These are phyloP conservation scores for Hippopotamus amphibius DNA, from an alignment of 2,113 vertebrate species.

Conservation along the genomic window DNA sequence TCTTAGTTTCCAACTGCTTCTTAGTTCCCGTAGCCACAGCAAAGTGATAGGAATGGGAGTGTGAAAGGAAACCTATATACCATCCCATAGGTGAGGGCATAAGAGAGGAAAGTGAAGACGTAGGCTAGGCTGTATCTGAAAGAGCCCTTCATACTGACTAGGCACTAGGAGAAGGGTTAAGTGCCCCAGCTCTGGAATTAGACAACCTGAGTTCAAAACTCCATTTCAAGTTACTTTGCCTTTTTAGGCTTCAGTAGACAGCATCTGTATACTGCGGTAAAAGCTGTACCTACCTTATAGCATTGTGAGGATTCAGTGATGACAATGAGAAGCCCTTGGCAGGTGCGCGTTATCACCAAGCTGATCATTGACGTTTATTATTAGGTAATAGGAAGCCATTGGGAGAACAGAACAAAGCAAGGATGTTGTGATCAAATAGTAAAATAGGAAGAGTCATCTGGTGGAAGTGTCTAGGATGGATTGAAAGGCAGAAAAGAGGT, in stretches of 20 bases:
- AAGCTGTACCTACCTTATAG: too few species aligned
- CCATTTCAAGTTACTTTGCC: background rate
- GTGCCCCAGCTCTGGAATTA: background rate
- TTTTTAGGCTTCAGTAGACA: too few species aligned
- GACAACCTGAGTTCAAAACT: background rate
- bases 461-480: background rate
- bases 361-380: too few species aligned
- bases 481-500: background rate
- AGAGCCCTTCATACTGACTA: background rate
- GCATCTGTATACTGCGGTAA: too few species aligned
- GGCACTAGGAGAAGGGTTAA: too few species aligned
- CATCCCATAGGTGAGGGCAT: background rate
- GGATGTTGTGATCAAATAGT: background rate
- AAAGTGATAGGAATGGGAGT: background rate
- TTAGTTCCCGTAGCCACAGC: background rate
- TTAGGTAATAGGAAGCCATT: too few species aligned
- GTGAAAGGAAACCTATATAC: background rate
- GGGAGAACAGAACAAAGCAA: background rate
- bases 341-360: too few species aligned
- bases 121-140: background rate
- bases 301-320: too few species aligned
- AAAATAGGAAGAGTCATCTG: background rate
- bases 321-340: too few species aligned
- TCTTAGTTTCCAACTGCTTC: background rate
- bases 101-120: background rate